Conservation (phyloP, 2,888 invertebrate species). For the Archips crataeganus region DNA sequence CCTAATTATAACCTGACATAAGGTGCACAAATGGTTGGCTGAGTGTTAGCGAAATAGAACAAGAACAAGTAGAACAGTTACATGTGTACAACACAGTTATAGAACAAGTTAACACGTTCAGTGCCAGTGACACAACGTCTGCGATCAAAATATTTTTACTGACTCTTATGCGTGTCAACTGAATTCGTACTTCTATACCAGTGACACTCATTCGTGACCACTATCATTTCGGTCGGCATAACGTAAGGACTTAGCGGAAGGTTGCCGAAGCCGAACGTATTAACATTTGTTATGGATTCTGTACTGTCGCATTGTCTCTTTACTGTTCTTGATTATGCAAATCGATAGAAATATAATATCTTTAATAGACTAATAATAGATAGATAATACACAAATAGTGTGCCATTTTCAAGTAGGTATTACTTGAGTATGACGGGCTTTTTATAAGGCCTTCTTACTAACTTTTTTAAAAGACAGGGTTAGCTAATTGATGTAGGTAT, state of each 20-base stretch:
- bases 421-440: neutral
- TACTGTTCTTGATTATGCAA: neutral
- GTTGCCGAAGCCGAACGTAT: too few relatives aligned
- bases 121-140: too few relatives aligned
- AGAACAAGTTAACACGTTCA: neutral
- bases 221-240: too few relatives aligned
- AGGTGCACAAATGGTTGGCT: too few relatives aligned
- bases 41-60: neutral
- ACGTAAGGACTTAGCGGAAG: too few relatives aligned
- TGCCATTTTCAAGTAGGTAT: slow-evolving; percentile 2
- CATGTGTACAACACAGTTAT: too few relatives aligned
- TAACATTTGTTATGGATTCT: neutral
- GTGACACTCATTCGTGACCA: too few relatives aligned
- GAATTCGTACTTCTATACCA: too few relatives aligned
- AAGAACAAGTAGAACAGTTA: too few relatives aligned
- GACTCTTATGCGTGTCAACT: too few relatives aligned
- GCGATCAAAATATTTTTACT: too few relatives aligned
- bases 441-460: neutral
- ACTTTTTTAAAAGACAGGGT: neutral
- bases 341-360: neutral
- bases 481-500: neutral
- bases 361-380: slow-evolving; percentile 3
- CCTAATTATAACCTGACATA: too few relatives aligned
- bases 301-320: neutral
- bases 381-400: slow-evolving; percentile 13